Base-by-base conservation (phyloP, 2,797 vertebrate genomes). In the Catostomus latipinnis region DNA sequence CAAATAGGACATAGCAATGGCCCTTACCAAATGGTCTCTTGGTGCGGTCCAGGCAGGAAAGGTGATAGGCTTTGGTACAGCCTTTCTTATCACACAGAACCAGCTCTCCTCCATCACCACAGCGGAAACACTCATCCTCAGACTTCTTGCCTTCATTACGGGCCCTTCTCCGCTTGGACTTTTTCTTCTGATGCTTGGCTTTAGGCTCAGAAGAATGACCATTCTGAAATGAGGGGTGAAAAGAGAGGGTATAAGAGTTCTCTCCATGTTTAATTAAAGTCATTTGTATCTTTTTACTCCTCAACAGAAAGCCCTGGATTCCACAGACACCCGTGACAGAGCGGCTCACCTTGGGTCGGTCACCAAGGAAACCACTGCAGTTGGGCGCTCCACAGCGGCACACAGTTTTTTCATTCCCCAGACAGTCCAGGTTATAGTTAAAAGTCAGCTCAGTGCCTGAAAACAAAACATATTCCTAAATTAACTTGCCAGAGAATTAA, bases 41-140 rank as follows among this genome's bases (percentile, higher is more conserved):
- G 89, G 95, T 94, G 88, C 96, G 94, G 84, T 95, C 96, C 57
- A 99, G 94, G 83, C 98, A 99, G 86, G 94, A 93, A 79, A 99
- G 95, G 89, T 99, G 98, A 86, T 97, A 99, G 0, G 98, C 96
- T 92, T 99, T 99, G 89, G 96, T 96, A 91, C 98, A 99, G 74
- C 91, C 93, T 88, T 97, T 98, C 86, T 95, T 96, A 89, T 94
- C 96, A 0, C 98, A 99, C 50, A 99, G 86, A 2, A 99, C 97
- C 88, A 99, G 93, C 88, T 99, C 95, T 0, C 98, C 98, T 1
- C 98, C 98, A 0, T 99, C 98, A 0, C 96, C 93, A 0, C 98
- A 99, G 85, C 98, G 98, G 91, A 99, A 99, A 89, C 98, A 99
- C 71, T 98, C 97, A 0, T 99, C 98, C 72, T 99, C 98, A 0